Evolutionary conservation across 30 jellyfish, hydroid and myxozoan genomes (phyloP), one percentile per base, ranked within the genome.

Genomic region (Rhopilema esculentum): DNA sequence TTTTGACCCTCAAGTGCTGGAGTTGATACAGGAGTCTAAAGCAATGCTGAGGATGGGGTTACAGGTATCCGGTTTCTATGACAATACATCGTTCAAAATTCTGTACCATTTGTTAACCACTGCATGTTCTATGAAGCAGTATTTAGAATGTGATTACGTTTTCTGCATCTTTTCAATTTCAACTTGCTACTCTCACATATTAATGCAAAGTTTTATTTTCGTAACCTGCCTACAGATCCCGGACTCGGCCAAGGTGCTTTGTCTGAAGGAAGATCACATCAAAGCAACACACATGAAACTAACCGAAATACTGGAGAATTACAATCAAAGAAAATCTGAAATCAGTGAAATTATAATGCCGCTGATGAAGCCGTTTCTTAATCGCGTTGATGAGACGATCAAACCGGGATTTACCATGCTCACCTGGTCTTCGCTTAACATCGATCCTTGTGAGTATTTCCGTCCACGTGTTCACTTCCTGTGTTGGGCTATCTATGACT

Each of bases 1-100:
- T 66, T 92, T 92, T 62, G 98, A 92, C 77, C 96, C 96, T 20
- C 98, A 92, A 84, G 82, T 92, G 23, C 77, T 92, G 82, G 90
- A 80, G 64, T 30, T 92, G 83, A 86, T 92, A 27, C 89, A 84
- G 7, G 98, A 92, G 72, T 78, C 96, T 9, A 84, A 86, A 75
- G 92, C 91, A 49, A 92, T 92, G 93, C 48, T 73, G 91, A 92
- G 92, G 74, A 85, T 92, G 96, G 89, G 89, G 1, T 76, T 92
- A 16, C 96, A 90, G 84, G 91, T 90, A 29, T 40, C 18, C 15
- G 21, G 12, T 4, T 19, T 77, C 26, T 1, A 19, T 74, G 8
- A 2, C 22, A 2, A 69, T 25, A 31, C 26, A 15, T n/a, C n/a
- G n/a, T n/a, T n/a, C n/a, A n/a, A n/a, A n/a, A n/a, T n/a, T n/a